These are phyloP conservation scores for Malacoctenus gilli DNA, from an alignment of 2,797 vertebrate genomes.

Conservation along the genomic window DNA sequence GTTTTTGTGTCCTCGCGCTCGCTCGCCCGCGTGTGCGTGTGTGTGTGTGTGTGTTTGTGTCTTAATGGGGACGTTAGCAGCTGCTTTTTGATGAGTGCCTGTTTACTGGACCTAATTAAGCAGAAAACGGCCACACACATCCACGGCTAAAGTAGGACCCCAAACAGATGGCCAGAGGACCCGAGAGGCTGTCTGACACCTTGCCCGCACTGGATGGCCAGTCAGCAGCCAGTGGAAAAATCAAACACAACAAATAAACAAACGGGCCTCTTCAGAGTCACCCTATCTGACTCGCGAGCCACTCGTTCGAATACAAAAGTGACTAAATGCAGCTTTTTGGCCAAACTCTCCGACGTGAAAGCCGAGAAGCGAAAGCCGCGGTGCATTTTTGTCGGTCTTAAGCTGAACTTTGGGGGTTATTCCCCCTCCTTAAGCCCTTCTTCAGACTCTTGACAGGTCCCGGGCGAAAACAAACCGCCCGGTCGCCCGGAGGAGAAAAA, in stretches of 20 bases:
- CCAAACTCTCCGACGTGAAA: slow-evolving; percentile 15
- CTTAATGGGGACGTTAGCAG: slow-evolving; percentile 81
- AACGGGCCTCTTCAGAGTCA: slow-evolving; percentile 39
- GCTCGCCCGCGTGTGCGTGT: slow-evolving; percentile 24
- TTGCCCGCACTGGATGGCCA: slow-evolving; percentile 64
- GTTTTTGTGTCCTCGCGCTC: slow-evolving; percentile 49
- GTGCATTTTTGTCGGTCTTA: slow-evolving; percentile 48
- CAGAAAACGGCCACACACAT: slow-evolving; percentile 79
- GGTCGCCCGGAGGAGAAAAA: slow-evolving; percentile 62
- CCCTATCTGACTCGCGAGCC: slow-evolving; percentile 29
- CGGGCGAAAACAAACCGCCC: slow-evolving; percentile 59
- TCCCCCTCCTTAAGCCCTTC: slow-evolving; percentile 47
- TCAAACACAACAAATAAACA: slow-evolving; percentile 22
- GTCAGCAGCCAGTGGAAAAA: slow-evolving; percentile 57
- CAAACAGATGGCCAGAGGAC: slow-evolving; percentile 77
- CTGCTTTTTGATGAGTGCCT: slow-evolving; percentile 82
- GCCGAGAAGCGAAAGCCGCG: slow-evolving; percentile 14
- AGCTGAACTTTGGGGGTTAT: slow-evolving; percentile 49
- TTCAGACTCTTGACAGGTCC: slow-evolving; percentile 66
- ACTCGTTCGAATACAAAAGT: too few species aligned
- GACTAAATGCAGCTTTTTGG: too few species aligned
- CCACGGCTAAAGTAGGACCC: slow-evolving; percentile 68
- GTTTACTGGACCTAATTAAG: slow-evolving; percentile 85
- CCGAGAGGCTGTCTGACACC: slow-evolving; percentile 69
- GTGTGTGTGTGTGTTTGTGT: slow-evolving; percentile 53